Percentiles rank a stretch among this genome's conserved stretches.
Conservation (phyloP, 2,113 vertebrate species). For the Aepyceros melampus region DNA sequence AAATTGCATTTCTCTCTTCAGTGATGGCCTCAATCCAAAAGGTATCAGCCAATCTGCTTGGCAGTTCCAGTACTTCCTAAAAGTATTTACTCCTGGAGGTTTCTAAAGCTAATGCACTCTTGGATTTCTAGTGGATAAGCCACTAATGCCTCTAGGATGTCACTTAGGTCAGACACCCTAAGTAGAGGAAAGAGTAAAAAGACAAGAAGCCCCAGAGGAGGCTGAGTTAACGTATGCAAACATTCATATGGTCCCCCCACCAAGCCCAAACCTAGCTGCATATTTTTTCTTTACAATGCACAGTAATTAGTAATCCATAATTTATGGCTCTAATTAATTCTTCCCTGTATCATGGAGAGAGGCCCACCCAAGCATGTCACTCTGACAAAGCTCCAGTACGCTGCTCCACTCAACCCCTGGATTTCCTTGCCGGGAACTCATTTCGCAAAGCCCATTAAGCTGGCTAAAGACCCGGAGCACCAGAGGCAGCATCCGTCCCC, state of each 20-base stretch:
- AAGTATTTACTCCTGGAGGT: not conserved
- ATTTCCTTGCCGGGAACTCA: slow-evolving; percentile 50
- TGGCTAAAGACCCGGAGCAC: not conserved
- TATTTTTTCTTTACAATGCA: not conserved
- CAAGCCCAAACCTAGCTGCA: not conserved
- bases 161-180: not conserved
- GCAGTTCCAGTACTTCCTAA: not conserved
- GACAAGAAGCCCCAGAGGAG: not conserved
- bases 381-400: not conserved
- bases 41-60: not conserved
- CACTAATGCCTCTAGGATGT: not conserved
- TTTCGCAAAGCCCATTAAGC: slow-evolving; percentile 42
- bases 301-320: slow-evolving; percentile 58
- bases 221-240: not conserved
- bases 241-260: not conserved
- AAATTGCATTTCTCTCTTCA: slow-evolving; percentile 34
- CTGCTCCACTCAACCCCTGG: not conserved
- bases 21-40: slow-evolving; percentile 17
- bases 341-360: slow-evolving; percentile 41
- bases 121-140: slow-evolving; percentile 24
- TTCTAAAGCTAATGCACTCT: not conserved
- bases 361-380: not conserved
- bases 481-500: not conserved
- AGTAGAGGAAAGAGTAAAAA: not conserved
- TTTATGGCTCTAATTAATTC: slow-evolving; percentile 62